Base-by-base conservation (phyloP, 2,113 vertebrate genomes). In the Struthidea cinerea region DNA sequence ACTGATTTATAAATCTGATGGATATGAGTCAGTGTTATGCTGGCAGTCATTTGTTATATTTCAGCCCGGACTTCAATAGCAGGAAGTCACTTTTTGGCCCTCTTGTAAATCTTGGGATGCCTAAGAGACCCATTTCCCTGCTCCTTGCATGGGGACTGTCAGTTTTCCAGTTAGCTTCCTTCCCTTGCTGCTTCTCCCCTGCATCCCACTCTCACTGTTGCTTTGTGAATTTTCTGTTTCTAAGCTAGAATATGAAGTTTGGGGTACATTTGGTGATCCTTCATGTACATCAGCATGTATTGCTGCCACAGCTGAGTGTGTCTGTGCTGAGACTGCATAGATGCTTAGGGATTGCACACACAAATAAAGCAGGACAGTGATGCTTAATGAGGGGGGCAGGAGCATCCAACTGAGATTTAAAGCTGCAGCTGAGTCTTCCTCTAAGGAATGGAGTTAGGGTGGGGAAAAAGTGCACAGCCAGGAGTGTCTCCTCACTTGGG, bases 1-100 rank as follows among this genome's bases (percentile, higher is more conserved):
- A 52, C 95, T 87, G 92, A 90, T 94, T 95, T 97, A 89, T 93
- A 94, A 94, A 95, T 89, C 93, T 93, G 95, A 96, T 96, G 95
- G 91, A 89, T 93, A 70, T 94, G 95, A 97, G 96, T 96, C 96
- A 96, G 95, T 91, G 89, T 94, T 96, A 63, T 60, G 95, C 89
- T 96, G 94, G 95, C 94, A 94, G 73, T 68, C 35, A 44, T 94
- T 96, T 94, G 82, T 94, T 94, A 90, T 77, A 84, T 89, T 95
- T 87, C 89, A 94, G 91, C 80, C 80, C 87, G 69, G 41, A 71
- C 76, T 89, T 97, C 91, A 97, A 96, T 95, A 87, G 94, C 93
- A 96, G 96, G 96, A 97, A 97, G 91, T 95, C 84, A 67, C 89
- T 94, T 95, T 78, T 91, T 95, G 94, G 86, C 94, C 80, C 86